phyloP scores from a whole-genome alignment of 2,113 vertebrate genomes.

The Alectura lathami region DNA sequence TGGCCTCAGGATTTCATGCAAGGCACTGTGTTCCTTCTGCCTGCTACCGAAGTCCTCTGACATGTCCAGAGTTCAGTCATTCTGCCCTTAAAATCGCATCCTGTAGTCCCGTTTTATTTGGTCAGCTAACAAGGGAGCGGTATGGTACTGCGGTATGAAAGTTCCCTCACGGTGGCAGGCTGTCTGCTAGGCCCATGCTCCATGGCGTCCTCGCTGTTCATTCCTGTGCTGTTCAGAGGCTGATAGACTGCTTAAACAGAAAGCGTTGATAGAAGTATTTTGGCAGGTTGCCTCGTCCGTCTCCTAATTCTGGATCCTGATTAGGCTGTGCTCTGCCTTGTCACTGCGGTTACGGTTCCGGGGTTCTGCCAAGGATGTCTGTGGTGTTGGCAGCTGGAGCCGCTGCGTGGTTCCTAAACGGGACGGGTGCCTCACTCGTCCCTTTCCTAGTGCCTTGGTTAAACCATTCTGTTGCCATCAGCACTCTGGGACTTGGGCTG shows the following conservation, averaged over 20 bases:
- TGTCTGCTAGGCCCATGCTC: neutral
- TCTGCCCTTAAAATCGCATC: neutral
- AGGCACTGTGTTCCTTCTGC: neutral
- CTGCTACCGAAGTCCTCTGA: neutral
- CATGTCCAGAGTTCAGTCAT: neutral
- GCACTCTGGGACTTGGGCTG: neutral
- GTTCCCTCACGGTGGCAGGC: neutral
- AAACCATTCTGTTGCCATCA: neutral
- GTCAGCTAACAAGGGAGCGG: accelerated
- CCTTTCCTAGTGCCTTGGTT: neutral
- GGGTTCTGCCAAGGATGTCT: neutral
- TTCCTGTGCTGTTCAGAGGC: neutral
- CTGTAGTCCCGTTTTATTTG: accelerated
- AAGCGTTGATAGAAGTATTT: neutral
- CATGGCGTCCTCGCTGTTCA: accelerated
- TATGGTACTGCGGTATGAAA: accelerated
- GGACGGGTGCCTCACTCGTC: neutral
- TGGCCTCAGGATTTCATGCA: neutral
- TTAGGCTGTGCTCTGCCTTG: neutral
- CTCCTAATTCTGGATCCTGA: neutral
- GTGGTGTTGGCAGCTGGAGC: neutral
- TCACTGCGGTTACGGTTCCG: neutral
- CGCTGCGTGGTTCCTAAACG: neutral
- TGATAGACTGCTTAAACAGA: neutral
- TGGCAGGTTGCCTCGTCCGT: neutral